Percentiles rank a stretch among this genome's conserved stretches.
These are phyloP conservation scores for Baronia brevicornis DNA, from an alignment of 2,888 invertebrate genomes.

Conservation along the genomic window DNA sequence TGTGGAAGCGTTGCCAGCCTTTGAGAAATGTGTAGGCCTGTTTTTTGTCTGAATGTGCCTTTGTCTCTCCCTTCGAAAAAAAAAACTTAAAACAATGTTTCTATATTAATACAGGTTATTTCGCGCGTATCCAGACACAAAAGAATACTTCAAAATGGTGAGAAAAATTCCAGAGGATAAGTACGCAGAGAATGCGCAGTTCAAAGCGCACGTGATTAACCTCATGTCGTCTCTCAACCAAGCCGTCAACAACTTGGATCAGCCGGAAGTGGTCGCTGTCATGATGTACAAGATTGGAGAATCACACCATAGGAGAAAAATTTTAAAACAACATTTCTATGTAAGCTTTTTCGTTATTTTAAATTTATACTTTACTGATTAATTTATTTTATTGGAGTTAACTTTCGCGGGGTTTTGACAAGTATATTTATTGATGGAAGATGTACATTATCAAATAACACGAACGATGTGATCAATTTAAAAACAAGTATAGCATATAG, in stretches of 20 bases:
- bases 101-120: slow-evolving; percentile 31
- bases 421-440: too few species aligned
- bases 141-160: slow-evolving; percentile 42
- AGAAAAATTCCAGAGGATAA: slow-evolving; percentile 32
- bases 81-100: neutral
- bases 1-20: too few species aligned
- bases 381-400: too few species aligned
- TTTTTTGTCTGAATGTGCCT: slow-evolving; percentile 11
- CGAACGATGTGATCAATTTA: too few species aligned
- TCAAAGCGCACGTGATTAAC: slow-evolving; percentile 48
- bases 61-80: neutral
- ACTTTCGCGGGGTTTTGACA: too few species aligned
- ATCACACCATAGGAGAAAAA: slow-evolving; percentile 33
- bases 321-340: slow-evolving; percentile 38
- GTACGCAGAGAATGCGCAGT: slow-evolving; percentile 30
- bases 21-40: too few species aligned
- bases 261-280: slow-evolving; percentile 42
- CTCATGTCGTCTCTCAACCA: slow-evolving; percentile 43
- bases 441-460: too few species aligned
- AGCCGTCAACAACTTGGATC: slow-evolving; percentile 35
- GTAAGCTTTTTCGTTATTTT: slow-evolving; percentile 29
- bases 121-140: slow-evolving; percentile 35
- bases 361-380: neutral
- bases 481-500: too few species aligned
- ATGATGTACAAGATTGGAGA: slow-evolving; percentile 51